Base-by-base conservation (phyloP, 2,113 vertebrate species). In the Brachypteracias leptosomus region DNA sequence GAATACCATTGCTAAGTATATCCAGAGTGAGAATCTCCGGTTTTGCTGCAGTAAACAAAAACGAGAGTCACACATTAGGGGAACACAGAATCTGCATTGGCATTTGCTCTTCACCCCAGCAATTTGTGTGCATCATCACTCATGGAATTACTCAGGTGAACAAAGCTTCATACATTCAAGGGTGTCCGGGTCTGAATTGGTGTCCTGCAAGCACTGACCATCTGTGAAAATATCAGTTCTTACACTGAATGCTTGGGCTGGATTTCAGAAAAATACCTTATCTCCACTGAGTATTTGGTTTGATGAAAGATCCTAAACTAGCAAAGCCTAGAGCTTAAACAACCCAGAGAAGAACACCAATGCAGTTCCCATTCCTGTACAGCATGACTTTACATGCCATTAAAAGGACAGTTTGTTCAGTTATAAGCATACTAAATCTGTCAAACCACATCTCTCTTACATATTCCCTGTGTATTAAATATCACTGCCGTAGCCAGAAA, bases 1-100 rank as follows among this genome's bases (percentile, higher is more conserved):
- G 98, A 96, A 98, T 97, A 63, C 98, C 99, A 67, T 98, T 98
- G 92, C 97, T 96, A 4, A 99, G 98, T 36, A 98, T 98, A 84
- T 99, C 98, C 6, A 98, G 97, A 38, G 97, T 98, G 42, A 99
- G 97, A 91, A 99, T 99, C 96, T 98, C 98, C 6, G 99, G 99
- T 96, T 99, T 99, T 96, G 99, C 99, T 99, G 93, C 10, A 95
- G 91, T 42, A 85, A 95, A 93, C 49, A 84, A 29, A 93, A 75
- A 17, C 0, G 2, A 73, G 1, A 40, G 38, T 85, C 26, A 85
- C 19, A 21, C 11, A 8, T 51, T 33, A 87, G 38, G 5, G 38
- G 15, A 90, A 58, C 25, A 40, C 12, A 26, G 57, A 55, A 84
- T 75, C 40, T 85, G 54, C 20, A 33, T 9, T 87, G 21, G 42